These are phyloP conservation scores for Isichthys henryi DNA, from an alignment of 2,113 vertebrate genomes.

Conservation along the genomic window DNA sequence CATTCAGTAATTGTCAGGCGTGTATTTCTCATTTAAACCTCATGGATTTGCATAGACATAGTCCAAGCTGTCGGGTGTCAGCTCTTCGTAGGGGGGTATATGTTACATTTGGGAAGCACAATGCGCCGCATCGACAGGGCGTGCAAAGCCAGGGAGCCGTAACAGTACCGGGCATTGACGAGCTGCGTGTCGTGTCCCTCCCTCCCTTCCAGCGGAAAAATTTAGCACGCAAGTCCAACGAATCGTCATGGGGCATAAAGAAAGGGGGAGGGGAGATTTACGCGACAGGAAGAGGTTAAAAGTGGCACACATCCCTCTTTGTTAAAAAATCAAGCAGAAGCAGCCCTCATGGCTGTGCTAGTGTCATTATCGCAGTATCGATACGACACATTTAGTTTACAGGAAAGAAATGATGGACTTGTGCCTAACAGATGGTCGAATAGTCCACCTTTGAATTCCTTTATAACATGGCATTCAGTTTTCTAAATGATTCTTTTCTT, in stretches of 20 bases:
- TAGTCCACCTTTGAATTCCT: not conserved
- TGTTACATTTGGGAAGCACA: not conserved
- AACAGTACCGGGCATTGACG: not conserved
- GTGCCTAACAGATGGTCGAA: not conserved
- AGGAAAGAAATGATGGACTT: not conserved
- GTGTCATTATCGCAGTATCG: not conserved
- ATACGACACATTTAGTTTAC: not conserved
- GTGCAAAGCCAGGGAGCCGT: not conserved
- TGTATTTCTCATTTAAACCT: not conserved
- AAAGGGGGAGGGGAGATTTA: constrained; percentile 10
- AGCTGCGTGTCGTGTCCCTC: not conserved
- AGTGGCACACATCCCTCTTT: constrained; percentile 10
- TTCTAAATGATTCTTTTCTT: not conserved
- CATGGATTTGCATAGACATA: not conserved
- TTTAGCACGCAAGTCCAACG: constrained; percentile 4
- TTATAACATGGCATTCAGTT: not conserved
- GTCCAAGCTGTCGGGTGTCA: not conserved
- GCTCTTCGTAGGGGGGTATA: not conserved
- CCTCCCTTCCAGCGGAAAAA: constrained; percentile 4
- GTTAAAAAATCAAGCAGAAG: constrained; percentile 7
- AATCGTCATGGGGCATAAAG: constrained; percentile 3
- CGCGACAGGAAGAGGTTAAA: constrained; percentile 10
- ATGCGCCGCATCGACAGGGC: not conserved
- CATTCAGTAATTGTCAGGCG: not conserved
- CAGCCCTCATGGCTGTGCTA: not conserved